Conservation (phyloP, 2,888 invertebrate species). For the Rhabditoides inermis region DNA sequence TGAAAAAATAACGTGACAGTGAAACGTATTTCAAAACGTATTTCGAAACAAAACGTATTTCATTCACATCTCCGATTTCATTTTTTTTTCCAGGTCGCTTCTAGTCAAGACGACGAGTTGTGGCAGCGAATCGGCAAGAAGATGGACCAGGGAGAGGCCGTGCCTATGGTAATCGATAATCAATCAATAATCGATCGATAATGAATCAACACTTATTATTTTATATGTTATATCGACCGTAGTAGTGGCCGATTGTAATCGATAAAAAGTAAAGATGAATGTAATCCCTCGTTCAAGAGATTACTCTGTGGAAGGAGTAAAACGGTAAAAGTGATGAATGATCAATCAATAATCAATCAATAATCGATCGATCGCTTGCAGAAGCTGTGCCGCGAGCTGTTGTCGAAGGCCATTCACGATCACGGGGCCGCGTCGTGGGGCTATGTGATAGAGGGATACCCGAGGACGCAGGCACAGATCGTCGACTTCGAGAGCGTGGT, state of each 20-base stretch:
- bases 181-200: not conserved
- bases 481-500: constrained; percentile 50
- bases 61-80: not conserved
- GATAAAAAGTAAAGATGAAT: not conserved
- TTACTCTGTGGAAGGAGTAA: no score
- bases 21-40: not conserved
- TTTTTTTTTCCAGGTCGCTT: constrained; percentile 27
- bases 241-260: no score
- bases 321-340: no score
- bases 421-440: constrained; percentile 51
- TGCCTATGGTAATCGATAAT: constrained; percentile 38
- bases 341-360: not conserved
- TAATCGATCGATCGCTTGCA: constrained; percentile 25
- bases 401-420: constrained; percentile 49
- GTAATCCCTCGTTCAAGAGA: no score
- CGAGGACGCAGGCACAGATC: constrained; percentile 53
- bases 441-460: constrained; percentile 57
- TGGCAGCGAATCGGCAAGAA: constrained; percentile 49
- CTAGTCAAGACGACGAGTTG: constrained; percentile 43
- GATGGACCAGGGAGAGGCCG: constrained; percentile 47
- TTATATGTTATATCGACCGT: no score
- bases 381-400: constrained; percentile 53
- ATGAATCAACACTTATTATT: no score
- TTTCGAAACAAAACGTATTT: not conserved
- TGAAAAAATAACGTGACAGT: not conserved